Evolutionary conservation across 92 coral and sea anemone species (phyloP).

Genomic region (Phenganax subtilis): DNA sequence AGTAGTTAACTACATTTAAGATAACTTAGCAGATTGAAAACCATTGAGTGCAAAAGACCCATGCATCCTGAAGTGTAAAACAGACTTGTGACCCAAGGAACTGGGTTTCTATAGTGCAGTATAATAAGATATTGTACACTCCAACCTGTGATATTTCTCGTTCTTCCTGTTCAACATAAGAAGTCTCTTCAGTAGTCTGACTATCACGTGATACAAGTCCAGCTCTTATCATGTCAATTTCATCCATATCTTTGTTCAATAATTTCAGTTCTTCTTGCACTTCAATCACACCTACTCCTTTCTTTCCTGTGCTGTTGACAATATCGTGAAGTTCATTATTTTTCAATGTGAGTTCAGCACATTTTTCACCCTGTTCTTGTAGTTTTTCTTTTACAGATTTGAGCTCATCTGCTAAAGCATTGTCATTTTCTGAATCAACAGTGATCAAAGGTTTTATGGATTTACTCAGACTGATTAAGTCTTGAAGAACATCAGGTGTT

Average conservation of each 20-base stretch:
- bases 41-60: too few relatives aligned
- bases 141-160: slow-evolving; percentile 12
- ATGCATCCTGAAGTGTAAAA: too few relatives aligned
- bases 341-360: neutral
- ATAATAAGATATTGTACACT: neutral
- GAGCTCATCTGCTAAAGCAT: slow-evolving; percentile 15
- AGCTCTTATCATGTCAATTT: slow-evolving; percentile 19
- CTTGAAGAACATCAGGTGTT: slow-evolving; percentile 24
- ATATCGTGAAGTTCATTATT: neutral
- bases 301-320: neutral
- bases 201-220: slow-evolving; percentile 22
- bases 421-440: neutral
- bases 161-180: neutral
- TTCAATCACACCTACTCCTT: slow-evolving; percentile 4
- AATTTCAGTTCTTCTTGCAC: slow-evolving; percentile 8
- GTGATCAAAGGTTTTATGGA: neutral
- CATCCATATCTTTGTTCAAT: slow-evolving; percentile 17
- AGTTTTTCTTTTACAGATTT: slow-evolving; percentile 6
- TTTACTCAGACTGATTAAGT: slow-evolving; percentile 6
- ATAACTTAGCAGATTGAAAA: too few relatives aligned
- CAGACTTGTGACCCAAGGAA: too few relatives aligned
- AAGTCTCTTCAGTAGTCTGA: slow-evolving; percentile 19
- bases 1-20: too few relatives aligned
- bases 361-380: neutral
- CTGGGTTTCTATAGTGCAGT: too few relatives aligned